Evolutionary conservation across 1,140 invertebrate species (phyloP), one percentile per base, ranked within the genome.

Genomic region (Macrobrachium rosenbergii): DNA sequence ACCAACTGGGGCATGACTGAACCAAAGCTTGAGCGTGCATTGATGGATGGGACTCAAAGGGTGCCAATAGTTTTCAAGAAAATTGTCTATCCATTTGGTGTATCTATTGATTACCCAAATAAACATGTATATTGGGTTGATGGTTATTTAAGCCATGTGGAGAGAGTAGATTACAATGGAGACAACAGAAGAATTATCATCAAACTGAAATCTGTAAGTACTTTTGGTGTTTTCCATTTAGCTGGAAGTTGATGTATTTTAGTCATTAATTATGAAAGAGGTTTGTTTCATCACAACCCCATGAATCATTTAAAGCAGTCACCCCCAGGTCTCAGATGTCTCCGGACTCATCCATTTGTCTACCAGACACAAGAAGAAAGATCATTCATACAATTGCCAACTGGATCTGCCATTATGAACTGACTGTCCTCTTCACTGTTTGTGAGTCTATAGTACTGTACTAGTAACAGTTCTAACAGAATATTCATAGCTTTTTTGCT

Each of bases 41-140:
- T 91, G 80, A 92, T 96, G 87, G 94, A 95, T 89, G 95, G 95
- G 64, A 92, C 90, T 14, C 92, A 93, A 82, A 92, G 94, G 76
- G 93, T 91, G 59, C 23, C 72, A 10, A 90, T 95, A 59, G 94
- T 95, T 10, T 91, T 84, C 62, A 90, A 90, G 10, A 94, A 95
- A 91, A 95, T 96, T 88, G 95, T 96, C 88, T 96, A 96, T 92
- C 95, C 95, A 2, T 94, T 94, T 90, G 94, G 95, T 82, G 92
- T 96, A 19, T 93, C 95, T 23, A 92, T 96, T 21, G 96, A 97
- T 92, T 94, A 94, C 90, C 94, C 95, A n/a, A 94, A 94, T 75
- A 92, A 94, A 88, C 93, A 94, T 90, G 93, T 97, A 17, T 97
- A 96, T 92, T 97, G 95, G 95, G 94, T 95, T 62, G 96, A 96